phyloP scores from a whole-genome alignment of 1,140 invertebrate genomes.

The Drosophila rufa region DNA sequence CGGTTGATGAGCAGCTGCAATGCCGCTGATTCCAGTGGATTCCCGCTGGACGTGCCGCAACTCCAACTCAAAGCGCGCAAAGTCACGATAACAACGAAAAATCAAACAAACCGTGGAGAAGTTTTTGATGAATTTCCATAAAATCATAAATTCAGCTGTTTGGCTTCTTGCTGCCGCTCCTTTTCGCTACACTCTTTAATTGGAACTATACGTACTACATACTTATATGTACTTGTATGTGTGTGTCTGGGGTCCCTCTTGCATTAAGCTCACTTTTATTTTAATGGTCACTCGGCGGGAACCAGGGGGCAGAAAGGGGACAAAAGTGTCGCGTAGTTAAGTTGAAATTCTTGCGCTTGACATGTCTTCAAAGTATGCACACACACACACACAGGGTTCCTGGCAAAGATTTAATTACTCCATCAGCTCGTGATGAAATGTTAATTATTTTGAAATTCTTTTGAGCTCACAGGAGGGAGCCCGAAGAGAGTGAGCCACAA shows the following conservation, averaged over 20 bases:
- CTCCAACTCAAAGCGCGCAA: conserved; percentile 20
- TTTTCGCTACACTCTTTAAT: conserved; percentile 47
- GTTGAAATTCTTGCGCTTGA: conserved; percentile 24
- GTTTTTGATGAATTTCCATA: conserved; percentile 61
- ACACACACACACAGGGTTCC: background rate
- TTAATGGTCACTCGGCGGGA: conserved; percentile 17
- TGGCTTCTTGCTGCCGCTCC: conserved; percentile 32
- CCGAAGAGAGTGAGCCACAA: conserved; percentile 5
- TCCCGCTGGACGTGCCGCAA: conserved; percentile 34
- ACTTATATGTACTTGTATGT: too few species aligned
- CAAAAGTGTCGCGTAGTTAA: conserved; percentile 20
- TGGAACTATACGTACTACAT: conserved; percentile 18
- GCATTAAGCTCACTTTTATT: conserved; percentile 13
- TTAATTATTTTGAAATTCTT: conserved; percentile 40
- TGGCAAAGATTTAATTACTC: conserved; percentile 61
- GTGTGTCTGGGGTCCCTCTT: background rate
- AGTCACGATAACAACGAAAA: conserved; percentile 58
- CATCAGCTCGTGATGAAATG: conserved; percentile 51
- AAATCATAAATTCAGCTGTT: conserved; percentile 65
- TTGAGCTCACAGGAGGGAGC: background rate
- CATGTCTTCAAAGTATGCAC: conserved; percentile 4
- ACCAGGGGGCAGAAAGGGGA: too few species aligned
- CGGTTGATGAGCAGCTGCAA: conserved; percentile 24
- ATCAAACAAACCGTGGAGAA: conserved; percentile 58
- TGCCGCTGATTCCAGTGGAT: conserved; percentile 26